Percentiles rank a stretch among this genome's conserved stretches.
Evolutionary conservation across 2,888 invertebrate genomes (phyloP).

Genomic region (Noctuana brunneofusca): DNA sequence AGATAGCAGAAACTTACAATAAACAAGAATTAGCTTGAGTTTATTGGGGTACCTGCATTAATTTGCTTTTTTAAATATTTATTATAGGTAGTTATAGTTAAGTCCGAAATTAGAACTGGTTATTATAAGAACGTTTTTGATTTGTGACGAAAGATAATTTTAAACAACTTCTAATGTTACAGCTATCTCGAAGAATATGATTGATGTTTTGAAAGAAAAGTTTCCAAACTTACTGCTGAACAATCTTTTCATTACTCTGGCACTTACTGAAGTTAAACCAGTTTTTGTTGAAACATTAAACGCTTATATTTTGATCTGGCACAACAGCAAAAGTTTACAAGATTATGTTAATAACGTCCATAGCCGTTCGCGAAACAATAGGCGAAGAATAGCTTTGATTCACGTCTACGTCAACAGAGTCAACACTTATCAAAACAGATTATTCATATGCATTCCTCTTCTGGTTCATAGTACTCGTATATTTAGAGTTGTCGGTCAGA

Average conservation of each 20-base stretch:
- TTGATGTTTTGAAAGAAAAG: conserved; percentile 28
- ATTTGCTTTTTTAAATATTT: background rate
- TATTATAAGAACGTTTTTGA: conserved; percentile 3
- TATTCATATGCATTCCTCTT: background rate
- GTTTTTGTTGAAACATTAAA: conserved; percentile 30
- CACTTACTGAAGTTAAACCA: conserved; percentile 23
- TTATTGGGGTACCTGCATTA: background rate
- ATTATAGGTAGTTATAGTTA: background rate
- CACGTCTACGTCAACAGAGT: background rate
- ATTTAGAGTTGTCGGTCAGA: no score
- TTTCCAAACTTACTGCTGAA: conserved; percentile 18
- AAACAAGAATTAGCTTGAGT: background rate
- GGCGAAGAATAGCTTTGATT: conserved; percentile 23
- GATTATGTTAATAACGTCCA: conserved; percentile 23
- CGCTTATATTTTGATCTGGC: conserved; percentile 27
- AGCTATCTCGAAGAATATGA: conserved; percentile 22
- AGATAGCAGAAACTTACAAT: no score
- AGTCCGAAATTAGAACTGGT: background rate
- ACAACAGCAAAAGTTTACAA: conserved; percentile 28
- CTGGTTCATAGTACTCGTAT: background rate
- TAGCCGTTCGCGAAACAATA: conserved; percentile 20
- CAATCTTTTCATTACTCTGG: conserved; percentile 28
- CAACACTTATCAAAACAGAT: conserved; percentile 12
- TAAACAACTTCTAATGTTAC: conserved; percentile 15
- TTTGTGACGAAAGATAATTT: conserved; percentile 9